Conservation (phyloP, 2,113 vertebrate species). For the Pionites leucogaster region DNA sequence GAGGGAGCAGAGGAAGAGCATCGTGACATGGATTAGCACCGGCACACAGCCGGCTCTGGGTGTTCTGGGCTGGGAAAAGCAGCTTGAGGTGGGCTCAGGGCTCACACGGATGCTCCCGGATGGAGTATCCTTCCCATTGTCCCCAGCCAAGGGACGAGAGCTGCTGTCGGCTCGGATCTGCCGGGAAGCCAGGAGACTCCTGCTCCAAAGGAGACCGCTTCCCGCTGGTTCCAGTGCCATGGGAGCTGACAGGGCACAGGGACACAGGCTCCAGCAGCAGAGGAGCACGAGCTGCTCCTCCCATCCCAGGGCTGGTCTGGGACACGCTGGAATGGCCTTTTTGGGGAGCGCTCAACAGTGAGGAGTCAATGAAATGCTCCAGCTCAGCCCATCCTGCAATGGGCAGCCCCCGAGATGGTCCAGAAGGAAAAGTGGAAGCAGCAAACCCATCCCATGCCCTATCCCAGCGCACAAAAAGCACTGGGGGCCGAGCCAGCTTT, state of each 20-base stretch:
- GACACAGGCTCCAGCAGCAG: neutral
- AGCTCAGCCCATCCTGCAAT: fast-evolving
- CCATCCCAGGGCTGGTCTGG: neutral
- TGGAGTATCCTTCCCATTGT: neutral
- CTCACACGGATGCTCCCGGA: neutral
- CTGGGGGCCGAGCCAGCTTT: fast-evolving
- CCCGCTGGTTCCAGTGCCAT: neutral
- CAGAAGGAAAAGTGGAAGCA: neutral
- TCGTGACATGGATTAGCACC: fast-evolving
- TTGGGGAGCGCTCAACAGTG: neutral
- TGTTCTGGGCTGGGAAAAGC: neutral
- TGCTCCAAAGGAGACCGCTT: neutral
- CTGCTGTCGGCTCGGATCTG: neutral
- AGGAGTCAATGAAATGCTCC: neutral
- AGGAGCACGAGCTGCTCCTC: neutral
- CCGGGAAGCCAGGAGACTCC: neutral
- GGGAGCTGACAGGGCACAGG: neutral
- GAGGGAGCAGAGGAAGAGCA: neutral
- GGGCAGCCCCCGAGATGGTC: neutral
- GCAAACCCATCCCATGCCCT: neutral
- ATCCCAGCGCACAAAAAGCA: fast-evolving
- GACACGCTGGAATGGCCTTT: neutral
- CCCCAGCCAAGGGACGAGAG: neutral
- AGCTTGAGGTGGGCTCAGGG: neutral
- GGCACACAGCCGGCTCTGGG: fast-evolving